These are phyloP conservation scores for Cantharis rustica DNA, from an alignment of 2,888 invertebrate species.

Conservation along the genomic window DNA sequence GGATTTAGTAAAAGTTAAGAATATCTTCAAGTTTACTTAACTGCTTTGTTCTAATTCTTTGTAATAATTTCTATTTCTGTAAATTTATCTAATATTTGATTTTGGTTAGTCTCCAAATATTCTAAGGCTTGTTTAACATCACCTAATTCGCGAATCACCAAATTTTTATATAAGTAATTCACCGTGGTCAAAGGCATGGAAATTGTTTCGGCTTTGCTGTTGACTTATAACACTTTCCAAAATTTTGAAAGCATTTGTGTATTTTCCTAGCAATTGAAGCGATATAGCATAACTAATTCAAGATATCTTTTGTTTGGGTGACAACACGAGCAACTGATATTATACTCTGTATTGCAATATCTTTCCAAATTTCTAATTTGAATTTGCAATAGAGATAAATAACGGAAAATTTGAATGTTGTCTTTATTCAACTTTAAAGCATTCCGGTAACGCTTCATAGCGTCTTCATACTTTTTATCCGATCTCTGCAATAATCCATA, in stretches of 20 bases:
- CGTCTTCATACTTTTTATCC: conserved; percentile 99
- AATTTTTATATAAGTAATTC: conserved; percentile 97
- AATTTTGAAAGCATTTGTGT: conserved; percentile 97
- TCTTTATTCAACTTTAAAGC: conserved; percentile 99
- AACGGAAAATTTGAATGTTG: conserved; percentile 96
- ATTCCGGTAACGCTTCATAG: conserved; percentile 98
- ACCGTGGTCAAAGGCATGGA: conserved; percentile 92
- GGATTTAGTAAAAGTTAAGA: conserved; percentile 79
- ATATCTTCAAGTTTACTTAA: conserved; percentile 74
- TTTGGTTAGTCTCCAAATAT: conserved; percentile 84
- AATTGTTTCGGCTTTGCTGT: conserved; percentile 57
- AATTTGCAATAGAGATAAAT: conserved; percentile 96
- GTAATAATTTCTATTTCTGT: conserved; percentile 89
- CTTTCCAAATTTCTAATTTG: conserved; percentile 99
- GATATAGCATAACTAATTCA: conserved; percentile 99
- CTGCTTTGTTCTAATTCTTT: conserved; percentile 81
- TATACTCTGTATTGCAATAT: conserved; percentile 97
- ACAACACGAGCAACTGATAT: conserved; percentile 92
- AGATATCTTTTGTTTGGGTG: conserved; percentile 95
- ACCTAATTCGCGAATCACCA: conserved; percentile 94
- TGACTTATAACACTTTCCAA: conserved; percentile 81
- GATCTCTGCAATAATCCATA: conserved; percentile 95
- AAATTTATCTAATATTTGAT: conserved; percentile 92
- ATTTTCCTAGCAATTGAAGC: conserved; percentile 95
- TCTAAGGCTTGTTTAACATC: conserved; percentile 84